A percentile compares a stretch with the other conserved stretches of the same genome.
phyloP scores from a whole-genome alignment of 1,140 invertebrate species.

The Achroia grisella region DNA sequence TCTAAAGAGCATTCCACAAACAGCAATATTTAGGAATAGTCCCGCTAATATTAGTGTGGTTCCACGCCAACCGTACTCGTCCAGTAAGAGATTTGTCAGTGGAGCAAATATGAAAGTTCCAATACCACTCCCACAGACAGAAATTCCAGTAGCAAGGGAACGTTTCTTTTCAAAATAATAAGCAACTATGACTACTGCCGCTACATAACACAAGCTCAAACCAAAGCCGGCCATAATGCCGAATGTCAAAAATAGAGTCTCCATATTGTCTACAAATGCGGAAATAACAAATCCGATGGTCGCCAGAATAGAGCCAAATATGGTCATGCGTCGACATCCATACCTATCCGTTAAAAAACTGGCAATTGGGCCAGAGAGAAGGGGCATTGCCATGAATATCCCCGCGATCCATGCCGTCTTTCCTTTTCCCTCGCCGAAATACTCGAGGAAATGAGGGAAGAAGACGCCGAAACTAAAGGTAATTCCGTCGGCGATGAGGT shows the following conservation, averaged over 20 bases:
- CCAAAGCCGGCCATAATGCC: slow-evolving; percentile 91
- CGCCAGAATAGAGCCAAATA: slow-evolving; percentile 86
- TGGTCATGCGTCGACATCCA: slow-evolving; percentile 87
- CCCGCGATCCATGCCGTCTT: slow-evolving; percentile 93
- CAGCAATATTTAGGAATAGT: slow-evolving; percentile 88
- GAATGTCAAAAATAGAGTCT: slow-evolving; percentile 88
- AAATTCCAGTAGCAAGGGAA: slow-evolving; percentile 93
- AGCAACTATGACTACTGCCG: slow-evolving; percentile 94
- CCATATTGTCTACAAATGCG: slow-evolving; percentile 84
- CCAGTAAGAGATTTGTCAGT: slow-evolving; percentile 83
- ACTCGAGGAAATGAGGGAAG: slow-evolving; percentile 84
- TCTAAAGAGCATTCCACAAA: slow-evolving; percentile 89
- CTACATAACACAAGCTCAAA: slow-evolving; percentile 90
- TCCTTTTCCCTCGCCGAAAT: slow-evolving; percentile 86
- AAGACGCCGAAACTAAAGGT: slow-evolving; percentile 92
- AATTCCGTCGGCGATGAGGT: slow-evolving; percentile 92
- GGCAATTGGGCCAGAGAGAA: slow-evolving; percentile 91
- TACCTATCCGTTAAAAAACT: slow-evolving; percentile 90
- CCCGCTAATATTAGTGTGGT: slow-evolving; percentile 88
- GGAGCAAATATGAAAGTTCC: slow-evolving; percentile 95
- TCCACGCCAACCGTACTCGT: slow-evolving; percentile 90
- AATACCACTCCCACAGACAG: slow-evolving; percentile 92
- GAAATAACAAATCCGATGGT: slow-evolving; percentile 87
- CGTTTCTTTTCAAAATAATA: slow-evolving; percentile 96
- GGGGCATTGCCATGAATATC: slow-evolving; percentile 92